These are phyloP conservation scores for Xylocampa areola DNA, from an alignment of 2,888 invertebrate species.

Conservation along the genomic window DNA sequence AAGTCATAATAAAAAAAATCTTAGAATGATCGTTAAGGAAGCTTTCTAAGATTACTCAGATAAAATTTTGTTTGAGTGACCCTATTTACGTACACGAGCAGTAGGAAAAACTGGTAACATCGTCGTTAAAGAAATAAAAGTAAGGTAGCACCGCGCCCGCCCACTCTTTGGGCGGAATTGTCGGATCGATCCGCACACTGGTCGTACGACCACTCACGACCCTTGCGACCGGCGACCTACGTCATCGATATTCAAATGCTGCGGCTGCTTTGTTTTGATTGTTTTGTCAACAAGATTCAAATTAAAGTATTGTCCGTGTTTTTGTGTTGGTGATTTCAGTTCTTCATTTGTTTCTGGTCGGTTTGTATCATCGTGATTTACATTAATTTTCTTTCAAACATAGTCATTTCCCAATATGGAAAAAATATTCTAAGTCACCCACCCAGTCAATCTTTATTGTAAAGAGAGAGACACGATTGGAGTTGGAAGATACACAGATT, in stretches of 20 bases:
- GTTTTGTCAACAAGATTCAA: constrained; percentile 51
- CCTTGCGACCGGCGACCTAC: constrained; percentile 34
- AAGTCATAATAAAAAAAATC: constrained; percentile 12
- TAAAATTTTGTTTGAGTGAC: constrained; percentile 18
- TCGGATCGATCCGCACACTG: constrained; percentile 55
- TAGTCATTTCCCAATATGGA: too few species aligned
- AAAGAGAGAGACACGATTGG: too few species aligned
- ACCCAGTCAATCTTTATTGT: too few species aligned
- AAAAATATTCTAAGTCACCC: too few species aligned
- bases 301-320: constrained; percentile 3
- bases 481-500: too few species aligned
- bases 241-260: constrained; percentile 57
- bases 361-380: too few species aligned
- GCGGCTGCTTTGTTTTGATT: constrained; percentile 51
- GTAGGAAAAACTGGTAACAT: constrained; percentile 55
- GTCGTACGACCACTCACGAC: constrained; percentile 51
- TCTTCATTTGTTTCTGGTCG: too few species aligned
- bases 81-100: constrained; percentile 15
- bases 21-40: too few species aligned
- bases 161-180: constrained; percentile 59
- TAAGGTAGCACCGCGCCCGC: constrained; percentile 61
- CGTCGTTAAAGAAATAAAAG: constrained; percentile 62
- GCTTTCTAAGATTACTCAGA: constrained; percentile 22
- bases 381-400: too few species aligned
- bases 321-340: neutral